These are phyloP conservation scores for Mastigias papua DNA, from an alignment of 30 jellyfish, hydroid and myxozoan species.

Conservation along the genomic window DNA sequence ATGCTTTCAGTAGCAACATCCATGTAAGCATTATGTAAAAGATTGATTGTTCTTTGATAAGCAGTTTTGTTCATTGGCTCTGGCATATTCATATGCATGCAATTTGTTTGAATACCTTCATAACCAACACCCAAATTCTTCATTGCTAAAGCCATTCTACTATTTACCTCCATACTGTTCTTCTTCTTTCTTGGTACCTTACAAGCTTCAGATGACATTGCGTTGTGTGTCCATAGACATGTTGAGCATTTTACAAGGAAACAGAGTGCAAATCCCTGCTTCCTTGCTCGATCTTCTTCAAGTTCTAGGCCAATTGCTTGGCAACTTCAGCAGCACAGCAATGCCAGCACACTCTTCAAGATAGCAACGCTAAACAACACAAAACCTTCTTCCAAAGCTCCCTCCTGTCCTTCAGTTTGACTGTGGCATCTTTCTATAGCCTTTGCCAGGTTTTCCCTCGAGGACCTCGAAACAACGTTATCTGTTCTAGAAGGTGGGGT, in stretches of 20 bases:
- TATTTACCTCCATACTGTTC: not conserved
- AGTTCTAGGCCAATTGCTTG: not conserved
- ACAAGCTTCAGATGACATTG: not conserved
- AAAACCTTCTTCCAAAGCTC: not conserved
- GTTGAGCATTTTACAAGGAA: not conserved
- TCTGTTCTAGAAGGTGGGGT: too few species aligned
- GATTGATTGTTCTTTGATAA: not conserved
- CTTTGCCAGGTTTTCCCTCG: not conserved
- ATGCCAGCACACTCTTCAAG: not conserved
- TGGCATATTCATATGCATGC: not conserved
- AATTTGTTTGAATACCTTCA: not conserved
- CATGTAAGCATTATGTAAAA: not conserved
- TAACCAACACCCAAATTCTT: not conserved
- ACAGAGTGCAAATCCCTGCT: not conserved
- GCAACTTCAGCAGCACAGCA: not conserved
- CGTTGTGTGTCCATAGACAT: not conserved
- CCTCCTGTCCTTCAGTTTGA: not conserved
- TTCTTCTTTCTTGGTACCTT: constrained; percentile 3
- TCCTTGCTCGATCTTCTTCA: not conserved
- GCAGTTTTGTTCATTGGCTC: not conserved
- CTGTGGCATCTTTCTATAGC: not conserved
- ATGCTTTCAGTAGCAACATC: constrained; percentile 14
- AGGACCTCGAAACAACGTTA: not conserved
- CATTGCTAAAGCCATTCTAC: not conserved
- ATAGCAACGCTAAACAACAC: not conserved